Conservation (phyloP, 2,888 invertebrate genomes). For the Steinernema hermaphroditum region DNA sequence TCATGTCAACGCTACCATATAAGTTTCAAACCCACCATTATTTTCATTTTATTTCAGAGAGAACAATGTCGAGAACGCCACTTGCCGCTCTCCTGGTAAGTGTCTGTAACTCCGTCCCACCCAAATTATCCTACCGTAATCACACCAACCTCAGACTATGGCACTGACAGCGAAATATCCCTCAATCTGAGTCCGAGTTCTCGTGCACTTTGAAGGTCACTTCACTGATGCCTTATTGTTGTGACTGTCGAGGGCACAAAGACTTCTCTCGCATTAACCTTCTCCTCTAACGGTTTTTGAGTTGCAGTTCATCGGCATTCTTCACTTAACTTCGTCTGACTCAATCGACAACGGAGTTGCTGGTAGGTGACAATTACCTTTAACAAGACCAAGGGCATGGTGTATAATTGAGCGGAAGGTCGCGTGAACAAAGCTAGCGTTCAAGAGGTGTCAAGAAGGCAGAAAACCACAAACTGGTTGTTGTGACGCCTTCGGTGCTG, state of each 20-base stretch:
- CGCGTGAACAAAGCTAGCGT: neutral
- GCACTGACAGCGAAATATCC: too few relatives aligned
- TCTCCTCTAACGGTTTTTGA: slow-evolving; percentile 2
- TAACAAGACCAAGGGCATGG: neutral
- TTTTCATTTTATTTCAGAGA: neutral
- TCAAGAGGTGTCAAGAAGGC: neutral
- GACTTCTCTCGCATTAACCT: too few relatives aligned
- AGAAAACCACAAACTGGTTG: neutral
- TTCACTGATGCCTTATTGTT: neutral
- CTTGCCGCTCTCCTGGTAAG: neutral
- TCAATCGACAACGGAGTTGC: slow-evolving; percentile 18
- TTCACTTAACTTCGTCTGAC: neutral
- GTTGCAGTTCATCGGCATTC: slow-evolving; percentile 5
- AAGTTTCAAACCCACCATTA: neutral
- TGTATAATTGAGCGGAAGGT: neutral
- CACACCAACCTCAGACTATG: too few relatives aligned
- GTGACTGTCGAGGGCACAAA: too few relatives aligned
- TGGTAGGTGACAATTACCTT: neutral
- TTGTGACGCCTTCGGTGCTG: neutral
- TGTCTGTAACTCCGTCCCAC: too few relatives aligned
- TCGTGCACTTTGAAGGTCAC: slow-evolving; percentile 23
- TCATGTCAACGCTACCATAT: neutral
- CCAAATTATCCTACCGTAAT: too few relatives aligned
- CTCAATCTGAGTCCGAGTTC: too few relatives aligned
- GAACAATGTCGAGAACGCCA: neutral